Percentiles rank a stretch among this genome's conserved stretches.
Evolutionary conservation across 2,797 vertebrate species (phyloP).

Genomic region (Gymnoscopelus microlampas): DNA sequence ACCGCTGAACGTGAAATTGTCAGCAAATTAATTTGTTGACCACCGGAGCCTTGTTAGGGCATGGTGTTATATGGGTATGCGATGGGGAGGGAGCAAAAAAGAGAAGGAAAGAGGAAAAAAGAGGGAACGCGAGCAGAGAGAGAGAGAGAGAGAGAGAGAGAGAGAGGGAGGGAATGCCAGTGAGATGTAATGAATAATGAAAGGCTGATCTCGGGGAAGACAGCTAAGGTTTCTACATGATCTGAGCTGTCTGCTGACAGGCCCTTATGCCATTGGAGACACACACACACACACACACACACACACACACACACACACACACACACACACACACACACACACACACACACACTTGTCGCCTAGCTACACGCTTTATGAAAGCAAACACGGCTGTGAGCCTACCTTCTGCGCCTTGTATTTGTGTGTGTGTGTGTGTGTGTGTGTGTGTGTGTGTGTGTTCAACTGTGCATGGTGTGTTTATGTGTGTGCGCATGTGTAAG

Average conservation of each 20-base stretch:
- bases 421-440: neutral
- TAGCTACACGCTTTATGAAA: conserved; percentile 16
- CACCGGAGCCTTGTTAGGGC: conserved; percentile 38
- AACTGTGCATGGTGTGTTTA: neutral
- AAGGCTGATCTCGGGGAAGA: conserved; percentile 16
- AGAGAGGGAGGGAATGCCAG: neutral
- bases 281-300: neutral
- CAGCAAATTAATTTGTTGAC: conserved; percentile 40
- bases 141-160: conserved; percentile 7
- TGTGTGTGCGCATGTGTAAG: neutral
- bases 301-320: neutral
- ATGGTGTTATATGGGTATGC: conserved; percentile 17
- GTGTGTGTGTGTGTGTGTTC: neutral
- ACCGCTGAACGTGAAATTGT: conserved; percentile 57
- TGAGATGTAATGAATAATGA: conserved; percentile 19
- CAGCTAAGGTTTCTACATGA: conserved; percentile 4
- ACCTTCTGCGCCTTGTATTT: neutral
- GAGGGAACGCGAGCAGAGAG: neutral
- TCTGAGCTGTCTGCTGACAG: conserved; percentile 8
- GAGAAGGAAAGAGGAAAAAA: neutral
- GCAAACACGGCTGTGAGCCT: conserved; percentile 2
- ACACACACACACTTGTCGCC: conserved; percentile 2
- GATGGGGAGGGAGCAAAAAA: conserved; percentile 22
- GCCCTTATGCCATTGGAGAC: neutral
- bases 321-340: neutral